phyloP scores from a whole-genome alignment of 1,140 invertebrate species.

The Rhopalosiphum padi region DNA sequence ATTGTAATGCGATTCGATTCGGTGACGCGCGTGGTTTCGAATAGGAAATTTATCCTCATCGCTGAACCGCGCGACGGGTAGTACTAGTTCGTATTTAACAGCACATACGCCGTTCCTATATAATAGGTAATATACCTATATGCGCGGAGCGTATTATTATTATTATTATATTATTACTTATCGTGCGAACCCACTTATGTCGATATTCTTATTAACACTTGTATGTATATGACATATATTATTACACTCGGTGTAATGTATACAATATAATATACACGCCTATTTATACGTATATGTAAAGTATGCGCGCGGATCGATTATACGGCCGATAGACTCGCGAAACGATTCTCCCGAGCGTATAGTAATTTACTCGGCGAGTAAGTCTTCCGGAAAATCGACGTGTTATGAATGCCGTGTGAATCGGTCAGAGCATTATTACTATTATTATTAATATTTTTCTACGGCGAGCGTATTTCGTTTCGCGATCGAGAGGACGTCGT shows the following conservation, averaged over 20 bases:
- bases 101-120: no score
- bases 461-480: not conserved
- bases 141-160: not conserved
- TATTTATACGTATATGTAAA: not conserved
- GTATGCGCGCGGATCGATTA: not conserved
- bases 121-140: not conserved
- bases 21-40: slow-evolving; percentile 22
- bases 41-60: slow-evolving; percentile 29
- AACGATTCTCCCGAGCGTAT: not conserved
- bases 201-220: not conserved
- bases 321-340: not conserved
- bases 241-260: not conserved
- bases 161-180: not conserved
- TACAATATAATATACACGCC: not conserved
- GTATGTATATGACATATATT: not conserved
- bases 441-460: not conserved
- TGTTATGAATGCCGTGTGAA: slow-evolving; percentile 9
- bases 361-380: not conserved
- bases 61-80: slow-evolving; percentile 38
- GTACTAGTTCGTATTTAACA: not conserved
- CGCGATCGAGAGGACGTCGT: not conserved
- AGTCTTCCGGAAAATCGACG: slow-evolving; percentile 26
- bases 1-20: not conserved
- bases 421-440: not conserved
- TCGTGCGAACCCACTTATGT: slow-evolving; percentile 37